Conservation (phyloP, 2,888 invertebrate species). For the Parasteatoda lunata region DNA sequence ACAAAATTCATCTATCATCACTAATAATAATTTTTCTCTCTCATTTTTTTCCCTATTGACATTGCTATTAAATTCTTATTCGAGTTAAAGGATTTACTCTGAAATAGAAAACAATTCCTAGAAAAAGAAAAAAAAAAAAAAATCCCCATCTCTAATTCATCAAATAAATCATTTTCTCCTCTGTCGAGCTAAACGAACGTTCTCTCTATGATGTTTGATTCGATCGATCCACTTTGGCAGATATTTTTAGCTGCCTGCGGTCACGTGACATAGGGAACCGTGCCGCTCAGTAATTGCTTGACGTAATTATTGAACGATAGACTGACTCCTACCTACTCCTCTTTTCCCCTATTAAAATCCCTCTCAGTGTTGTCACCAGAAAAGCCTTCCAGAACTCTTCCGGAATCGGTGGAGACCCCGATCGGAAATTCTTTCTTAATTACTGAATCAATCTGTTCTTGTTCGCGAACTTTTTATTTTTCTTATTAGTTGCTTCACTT, state of each 20-base stretch:
- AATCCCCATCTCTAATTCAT: slow-evolving; percentile 6
- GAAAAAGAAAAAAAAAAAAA: too few species aligned
- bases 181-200: background rate
- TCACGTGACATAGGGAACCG: slow-evolving; percentile 50
- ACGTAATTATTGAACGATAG: slow-evolving; percentile 66
- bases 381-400: slow-evolving; percentile 14
- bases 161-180: slow-evolving; percentile 6
- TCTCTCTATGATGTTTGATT: slow-evolving; percentile 9
- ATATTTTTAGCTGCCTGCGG: slow-evolving; percentile 56
- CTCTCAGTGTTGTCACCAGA: slow-evolving; percentile 12
- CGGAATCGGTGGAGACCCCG: background rate
- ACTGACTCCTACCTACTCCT: background rate
- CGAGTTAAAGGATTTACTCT: too few species aligned
- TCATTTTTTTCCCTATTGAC: too few species aligned
- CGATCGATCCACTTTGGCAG: slow-evolving; percentile 41
- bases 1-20: too few species aligned
- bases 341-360: background rate
- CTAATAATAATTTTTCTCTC: too few species aligned
- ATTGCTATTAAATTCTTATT: too few species aligned
- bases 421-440: slow-evolving; percentile 52
- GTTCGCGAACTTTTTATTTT: slow-evolving; percentile 1
- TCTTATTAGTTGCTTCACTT: background rate
- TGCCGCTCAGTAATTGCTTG: slow-evolving; percentile 57
- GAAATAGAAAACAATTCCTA: too few species aligned
- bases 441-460: slow-evolving; percentile 28